Evolutionary conservation across 2,797 vertebrate genomes (phyloP), one percentile per base, ranked within the genome.

Genomic region (Hephaestus fuliginosus): DNA sequence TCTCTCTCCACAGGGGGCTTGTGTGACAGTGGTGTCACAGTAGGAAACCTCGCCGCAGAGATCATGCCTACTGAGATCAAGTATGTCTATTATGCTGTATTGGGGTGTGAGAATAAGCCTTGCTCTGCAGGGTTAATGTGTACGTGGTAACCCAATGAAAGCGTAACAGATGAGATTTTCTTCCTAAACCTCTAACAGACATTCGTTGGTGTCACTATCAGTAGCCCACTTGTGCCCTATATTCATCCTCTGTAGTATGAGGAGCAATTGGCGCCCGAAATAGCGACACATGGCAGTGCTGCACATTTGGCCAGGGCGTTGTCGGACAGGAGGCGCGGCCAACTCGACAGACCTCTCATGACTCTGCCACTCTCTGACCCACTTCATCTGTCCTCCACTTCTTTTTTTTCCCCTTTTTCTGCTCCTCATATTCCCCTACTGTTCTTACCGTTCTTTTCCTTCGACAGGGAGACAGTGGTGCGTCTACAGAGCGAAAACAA

Each of bases 61-160:
- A 98, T 98, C 64, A 94, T 98, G 85, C 97, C 97, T 3, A 94
- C 96, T 0, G 97, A 98, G 90, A 95, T 98, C 76, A 97, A 93
- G 97, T 98, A 90, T n/a, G 92, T 85, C 25, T 74, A 0, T 74
- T 48, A 1, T 52, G 1, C 17, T 48, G 8, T 74, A 2, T 74
- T 1, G 61, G 39, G 58, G 33, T 65, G 51, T 66, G 28, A 56
- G 28, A 7, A 1, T 60, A n/a, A 64, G 39, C 39, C 2, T 7
- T 10, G 12, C 0, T 36, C 25, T 65, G 63, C 30, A 70, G 48
- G 57, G 57, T 60, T 61, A 41, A 41, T 28, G 15, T 83, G 76
- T 55, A 12, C 3, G 0, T 11, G 58, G 46, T 46, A 52, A 33
- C 58, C 48, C 61, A 53, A 70, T 70, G 17, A 15, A 48, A 64